A percentile compares a stretch with the other conserved stretches of the same genome.
Conservation (phyloP, 2,113 vertebrate species). For the Corythoichthys intestinalis region DNA sequence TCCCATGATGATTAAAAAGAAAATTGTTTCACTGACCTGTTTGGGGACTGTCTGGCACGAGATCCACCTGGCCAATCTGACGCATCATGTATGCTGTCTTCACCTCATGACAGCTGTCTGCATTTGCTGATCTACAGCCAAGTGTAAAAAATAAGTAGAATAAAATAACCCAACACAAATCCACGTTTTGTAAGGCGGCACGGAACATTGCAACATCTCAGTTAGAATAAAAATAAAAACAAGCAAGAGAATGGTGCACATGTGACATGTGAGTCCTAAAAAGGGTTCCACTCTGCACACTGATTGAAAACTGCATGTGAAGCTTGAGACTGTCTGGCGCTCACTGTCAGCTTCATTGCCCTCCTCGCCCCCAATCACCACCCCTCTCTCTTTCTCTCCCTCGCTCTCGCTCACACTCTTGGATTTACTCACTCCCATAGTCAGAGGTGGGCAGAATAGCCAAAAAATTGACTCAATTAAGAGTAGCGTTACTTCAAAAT, state of each 20-base stretch:
- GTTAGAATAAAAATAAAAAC: slow-evolving; percentile 19
- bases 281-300: slow-evolving; percentile 15
- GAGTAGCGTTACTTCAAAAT: too few relatives aligned
- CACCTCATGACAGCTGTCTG: slow-evolving; percentile 86
- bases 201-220: slow-evolving; percentile 77
- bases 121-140: slow-evolving; percentile 51
- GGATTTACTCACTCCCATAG: neutral
- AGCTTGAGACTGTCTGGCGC: slow-evolving; percentile 23
- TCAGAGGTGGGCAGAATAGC: too few relatives aligned
- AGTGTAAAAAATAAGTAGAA: slow-evolving; percentile 37
- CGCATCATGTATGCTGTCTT: slow-evolving; percentile 85
- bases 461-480: too few relatives aligned
- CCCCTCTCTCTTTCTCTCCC: neutral
- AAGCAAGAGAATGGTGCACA: slow-evolving; percentile 12
- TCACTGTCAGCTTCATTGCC: slow-evolving; percentile 1
- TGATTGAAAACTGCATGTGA: slow-evolving; percentile 43
- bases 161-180: slow-evolving; percentile 57
- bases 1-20: neutral
- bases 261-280: slow-evolving; percentile 14
- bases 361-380: slow-evolving; percentile 10
- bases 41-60: slow-evolving; percentile 81
- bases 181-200: slow-evolving; percentile 53
- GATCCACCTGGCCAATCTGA: slow-evolving; percentile 81
- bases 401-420: slow-evolving; percentile 13
- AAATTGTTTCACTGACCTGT: slow-evolving; percentile 74